Conservation (phyloP, 2,888 invertebrate genomes). For the Acanthacorydalis orientalis region DNA sequence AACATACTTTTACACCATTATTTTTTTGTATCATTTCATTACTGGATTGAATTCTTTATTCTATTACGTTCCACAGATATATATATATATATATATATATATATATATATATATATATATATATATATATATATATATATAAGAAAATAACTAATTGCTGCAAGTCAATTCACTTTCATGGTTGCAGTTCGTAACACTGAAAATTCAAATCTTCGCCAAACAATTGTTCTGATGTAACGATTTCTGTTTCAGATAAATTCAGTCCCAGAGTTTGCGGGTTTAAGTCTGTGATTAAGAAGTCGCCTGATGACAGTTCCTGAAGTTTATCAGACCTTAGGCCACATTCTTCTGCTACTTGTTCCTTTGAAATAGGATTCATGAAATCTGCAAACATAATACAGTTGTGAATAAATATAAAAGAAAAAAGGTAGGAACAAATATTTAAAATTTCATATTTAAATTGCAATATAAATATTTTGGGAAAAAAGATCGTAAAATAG, state of each 20-base stretch:
- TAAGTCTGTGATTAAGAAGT: constrained; percentile 35
- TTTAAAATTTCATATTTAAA: too few species aligned
- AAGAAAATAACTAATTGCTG: neutral
- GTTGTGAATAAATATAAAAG: too few species aligned
- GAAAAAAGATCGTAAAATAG: too few species aligned
- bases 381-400: constrained; percentile 33
- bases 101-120: too few species aligned
- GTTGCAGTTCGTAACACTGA: constrained; percentile 31
- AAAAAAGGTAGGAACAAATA: too few species aligned
- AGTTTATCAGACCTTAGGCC: constrained; percentile 35
- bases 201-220: constrained; percentile 33
- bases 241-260: constrained; percentile 31
- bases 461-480: too few species aligned
- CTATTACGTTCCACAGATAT: too few species aligned
- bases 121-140: too few species aligned
- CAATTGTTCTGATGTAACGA: constrained; percentile 29
- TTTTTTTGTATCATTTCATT: too few species aligned
- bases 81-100: too few species aligned
- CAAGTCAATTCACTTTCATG: constrained; percentile 1
- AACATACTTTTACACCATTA: too few species aligned
- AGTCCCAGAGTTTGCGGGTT: constrained; percentile 32
- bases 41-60: too few species aligned
- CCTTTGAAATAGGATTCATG: constrained; percentile 50
- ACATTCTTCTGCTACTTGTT: constrained; percentile 62
- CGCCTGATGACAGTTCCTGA: constrained; percentile 15